Conservation (phyloP, 1,140 invertebrate genomes). For the Drosophila pruinosa region DNA sequence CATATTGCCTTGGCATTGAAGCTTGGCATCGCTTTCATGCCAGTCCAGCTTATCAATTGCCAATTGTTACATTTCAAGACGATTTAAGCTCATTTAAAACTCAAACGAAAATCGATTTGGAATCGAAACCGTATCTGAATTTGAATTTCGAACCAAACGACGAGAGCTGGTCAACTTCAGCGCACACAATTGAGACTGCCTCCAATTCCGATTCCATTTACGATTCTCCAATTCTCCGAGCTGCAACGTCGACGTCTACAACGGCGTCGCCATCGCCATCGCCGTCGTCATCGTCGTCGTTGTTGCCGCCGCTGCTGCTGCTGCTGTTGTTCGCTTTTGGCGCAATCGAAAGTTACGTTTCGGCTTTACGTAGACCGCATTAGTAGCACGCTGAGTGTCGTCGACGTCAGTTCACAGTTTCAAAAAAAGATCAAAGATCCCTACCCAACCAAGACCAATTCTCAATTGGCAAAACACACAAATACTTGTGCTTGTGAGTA, state of each 20-base stretch:
- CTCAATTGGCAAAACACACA: neutral
- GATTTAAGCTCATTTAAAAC: slow-evolving; percentile 23
- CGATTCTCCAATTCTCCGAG: slow-evolving; percentile 4
- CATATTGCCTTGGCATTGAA: slow-evolving; percentile 28
- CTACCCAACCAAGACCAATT: slow-evolving; percentile 7
- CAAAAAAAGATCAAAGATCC: slow-evolving; percentile 7
- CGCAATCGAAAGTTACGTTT: slow-evolving; percentile 79
- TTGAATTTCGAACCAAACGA: neutral
- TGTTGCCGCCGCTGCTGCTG: neutral
- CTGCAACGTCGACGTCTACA: slow-evolving; percentile 21
- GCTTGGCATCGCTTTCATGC: slow-evolving; percentile 27
- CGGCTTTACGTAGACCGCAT: slow-evolving; percentile 71
- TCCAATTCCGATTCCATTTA: slow-evolving; percentile 31
- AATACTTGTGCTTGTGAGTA: slow-evolving; percentile 11
- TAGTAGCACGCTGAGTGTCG: slow-evolving; percentile 68
- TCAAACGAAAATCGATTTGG: neutral
- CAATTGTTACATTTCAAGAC: slow-evolving; percentile 8
- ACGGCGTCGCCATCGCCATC: slow-evolving; percentile 10
- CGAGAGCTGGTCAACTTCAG: slow-evolving; percentile 19
- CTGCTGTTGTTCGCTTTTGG: slow-evolving; percentile 51
- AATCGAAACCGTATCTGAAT: neutral
- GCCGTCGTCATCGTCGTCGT: neutral
- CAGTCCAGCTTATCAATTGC: neutral
- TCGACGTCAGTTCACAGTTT: slow-evolving; percentile 69
- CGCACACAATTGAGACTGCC: neutral